Base-by-base conservation (phyloP, 2,888 invertebrate species). In the Punctoribates punctum region DNA sequence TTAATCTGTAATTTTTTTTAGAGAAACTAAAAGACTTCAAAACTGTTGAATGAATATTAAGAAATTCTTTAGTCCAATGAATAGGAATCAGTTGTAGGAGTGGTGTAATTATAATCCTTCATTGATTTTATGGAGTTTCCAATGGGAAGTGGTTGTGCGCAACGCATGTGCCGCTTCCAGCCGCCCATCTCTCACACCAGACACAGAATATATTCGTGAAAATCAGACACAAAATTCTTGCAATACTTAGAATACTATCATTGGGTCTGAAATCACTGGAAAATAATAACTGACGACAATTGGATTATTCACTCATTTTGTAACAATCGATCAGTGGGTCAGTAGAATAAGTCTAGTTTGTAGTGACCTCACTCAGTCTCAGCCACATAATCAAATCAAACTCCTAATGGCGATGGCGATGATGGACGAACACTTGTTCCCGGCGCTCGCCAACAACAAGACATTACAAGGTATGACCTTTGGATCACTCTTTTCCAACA, bases 361-460 rank as follows among this genome's bases (percentile, higher is more conserved):
- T 6, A 60, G 25, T 65, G 34, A 65, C 34, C 25, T 6, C 9
- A 13, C 29, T 60, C 34, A 15, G 17, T 65, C 34, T 6, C 6
- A 23, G 3, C 11, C 6, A 54, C n/a, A 13, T n/a, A 6, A 13
- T 6, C 9, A 20, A 46, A 46, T 46, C 15, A 15, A 46, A 11
- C 15, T 46, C 15, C 15, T 46, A 11, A n/a, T n/a, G n/a, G n/a
- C 73, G 25, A 75, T 65, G 38, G 34, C 54, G 54, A 73, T 46
- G 57, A 77, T 77, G 77, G 77, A 77, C 57, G 77, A 77, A 15
- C 74, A 67, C 38, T 23, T 72, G 9, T 74, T 77, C 27, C 72
- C 67, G 11, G 67, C 77, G 11, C 62, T 77, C 29, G 74, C 77
- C 51, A 73, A 75, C 25, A 77, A 77, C 48, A 77, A 77, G 65